Evolutionary conservation across 2,888 invertebrate genomes (phyloP), one percentile per base, ranked within the genome.

Genomic region (Salticus scenicus): DNA sequence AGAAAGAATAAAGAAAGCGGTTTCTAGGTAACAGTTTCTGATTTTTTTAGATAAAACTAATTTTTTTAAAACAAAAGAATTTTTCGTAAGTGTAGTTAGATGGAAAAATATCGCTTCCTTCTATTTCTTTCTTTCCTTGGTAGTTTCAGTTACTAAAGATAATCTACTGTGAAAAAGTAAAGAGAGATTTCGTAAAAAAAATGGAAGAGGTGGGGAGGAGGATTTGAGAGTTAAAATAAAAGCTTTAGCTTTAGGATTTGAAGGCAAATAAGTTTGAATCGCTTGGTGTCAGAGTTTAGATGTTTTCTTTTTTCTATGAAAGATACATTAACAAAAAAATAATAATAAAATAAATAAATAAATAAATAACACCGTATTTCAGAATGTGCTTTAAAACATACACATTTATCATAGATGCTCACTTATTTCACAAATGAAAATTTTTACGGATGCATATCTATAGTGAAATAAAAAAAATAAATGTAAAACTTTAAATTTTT

Each of bases 1-100:
- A 37, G 83, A 57, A 76, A 72, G 51, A 77, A 82, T 82, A 70
- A 81, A 70, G 47, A 76, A 76, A 64, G 75, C n/a, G n/a, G n/a
- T n/a, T n/a, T 63, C 57, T 47, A 71, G 67, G 75, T 80, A 73
- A 80, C 80, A 27, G 74, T 57, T 57, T 81, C 74, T 70, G 20
- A 31, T 67, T 80, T 67, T 57, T 67, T 67, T 28, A 20, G 33
- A n/a, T 12, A 10, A 37, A 37, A 37, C 37, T 66, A 20, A 24
- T 74, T 73, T 31, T 63, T 73, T 73, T 63, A n/a, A n/a, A 71
- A 71, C 30, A 17, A 47, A 14, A 28, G 30, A 47, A 47, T 57
- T 51, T 57, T n/a, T n/a, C 27, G 24, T 74, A 10, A 31, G 33
- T 5, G 7, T 64, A 37, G 63, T 37, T 74, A 63, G 33, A 74